Evolutionary conservation across 2,113 vertebrate genomes (phyloP).

Genomic region (Thomomys bottae): DNA sequence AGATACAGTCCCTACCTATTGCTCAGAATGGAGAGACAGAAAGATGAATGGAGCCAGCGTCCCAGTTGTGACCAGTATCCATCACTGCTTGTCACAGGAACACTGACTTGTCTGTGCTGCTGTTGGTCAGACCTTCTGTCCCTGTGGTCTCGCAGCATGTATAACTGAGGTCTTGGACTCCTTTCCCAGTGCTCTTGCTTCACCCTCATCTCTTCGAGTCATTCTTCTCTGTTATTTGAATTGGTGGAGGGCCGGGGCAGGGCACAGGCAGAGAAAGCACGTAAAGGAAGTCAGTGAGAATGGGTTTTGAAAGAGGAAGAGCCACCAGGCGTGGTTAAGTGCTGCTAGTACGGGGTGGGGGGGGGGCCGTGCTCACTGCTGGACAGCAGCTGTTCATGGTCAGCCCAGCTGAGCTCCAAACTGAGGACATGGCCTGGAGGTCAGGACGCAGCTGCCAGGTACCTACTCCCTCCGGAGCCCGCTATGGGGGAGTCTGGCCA

Average conservation of each 20-base stretch:
- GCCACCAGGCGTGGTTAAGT: not conserved
- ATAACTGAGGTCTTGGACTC: not conserved
- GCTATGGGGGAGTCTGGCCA: not conserved
- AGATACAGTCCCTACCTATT: not conserved
- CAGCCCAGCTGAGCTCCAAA: accelerated
- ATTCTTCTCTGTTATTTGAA: not conserved
- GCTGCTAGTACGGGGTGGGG: not conserved
- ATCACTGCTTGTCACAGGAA: not conserved
- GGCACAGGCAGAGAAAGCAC: too few species aligned
- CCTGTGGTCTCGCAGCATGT: not conserved
- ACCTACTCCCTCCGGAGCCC: not conserved
- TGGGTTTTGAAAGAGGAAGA: slow-evolving; percentile 59
- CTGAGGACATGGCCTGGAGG: not conserved
- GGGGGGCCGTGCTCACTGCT: not conserved
- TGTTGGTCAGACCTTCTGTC: not conserved
- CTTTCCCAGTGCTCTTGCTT: not conserved
- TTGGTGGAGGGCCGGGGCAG: not conserved
- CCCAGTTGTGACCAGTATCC: not conserved
- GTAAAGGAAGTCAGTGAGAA: not conserved
- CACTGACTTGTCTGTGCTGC: not conserved
- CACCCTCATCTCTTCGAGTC: not conserved
- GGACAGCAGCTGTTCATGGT: not conserved
- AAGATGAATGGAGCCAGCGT: not conserved
- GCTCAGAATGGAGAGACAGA: not conserved
- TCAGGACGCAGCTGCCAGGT: not conserved